Evolutionary conservation across 2,888 invertebrate species (phyloP).

Genomic region (Polydrusus tereticollis): DNA sequence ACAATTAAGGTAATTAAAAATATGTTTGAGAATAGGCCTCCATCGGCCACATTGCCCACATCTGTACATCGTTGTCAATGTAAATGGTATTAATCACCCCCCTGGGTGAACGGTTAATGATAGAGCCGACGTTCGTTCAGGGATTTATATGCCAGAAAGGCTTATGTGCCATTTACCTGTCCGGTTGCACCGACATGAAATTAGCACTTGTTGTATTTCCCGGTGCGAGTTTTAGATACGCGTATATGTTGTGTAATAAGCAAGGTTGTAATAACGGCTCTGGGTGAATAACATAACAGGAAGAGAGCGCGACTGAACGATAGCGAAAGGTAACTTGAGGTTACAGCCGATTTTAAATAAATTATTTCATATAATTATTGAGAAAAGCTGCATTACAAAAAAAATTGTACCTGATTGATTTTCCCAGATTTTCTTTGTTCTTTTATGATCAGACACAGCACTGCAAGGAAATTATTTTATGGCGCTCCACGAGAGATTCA

Average conservation of each 20-base stretch:
- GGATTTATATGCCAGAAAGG: conserved; percentile 32
- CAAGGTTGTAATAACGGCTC: conserved; percentile 41
- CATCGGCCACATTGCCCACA: not conserved
- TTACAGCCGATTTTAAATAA: no score
- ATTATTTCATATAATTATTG: no score
- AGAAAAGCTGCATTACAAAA: no score
- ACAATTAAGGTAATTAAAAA: not conserved
- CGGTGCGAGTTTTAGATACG: conserved; percentile 2
- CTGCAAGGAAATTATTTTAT: no score
- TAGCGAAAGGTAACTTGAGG: conserved; percentile 41
- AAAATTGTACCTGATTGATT: no score
- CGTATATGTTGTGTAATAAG: conserved; percentile 26
- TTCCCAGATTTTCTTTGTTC: no score
- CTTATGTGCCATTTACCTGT: conserved; percentile 41
- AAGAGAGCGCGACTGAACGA: conserved; percentile 22
- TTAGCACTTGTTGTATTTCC: conserved; percentile 27
- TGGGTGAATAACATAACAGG: conserved; percentile 37
- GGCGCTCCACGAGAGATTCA: no score
- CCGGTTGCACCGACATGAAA: conserved; percentile 29
- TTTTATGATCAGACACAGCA: no score
- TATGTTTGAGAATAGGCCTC: conserved; percentile 8
- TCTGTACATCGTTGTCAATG: conserved; percentile 10
- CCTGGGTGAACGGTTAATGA: conserved; percentile 24
- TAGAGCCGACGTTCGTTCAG: conserved; percentile 10
- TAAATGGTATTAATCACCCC: conserved; percentile 14